These are phyloP conservation scores for Rhagium mordax DNA, from an alignment of 2,888 invertebrate species.

Conservation along the genomic window DNA sequence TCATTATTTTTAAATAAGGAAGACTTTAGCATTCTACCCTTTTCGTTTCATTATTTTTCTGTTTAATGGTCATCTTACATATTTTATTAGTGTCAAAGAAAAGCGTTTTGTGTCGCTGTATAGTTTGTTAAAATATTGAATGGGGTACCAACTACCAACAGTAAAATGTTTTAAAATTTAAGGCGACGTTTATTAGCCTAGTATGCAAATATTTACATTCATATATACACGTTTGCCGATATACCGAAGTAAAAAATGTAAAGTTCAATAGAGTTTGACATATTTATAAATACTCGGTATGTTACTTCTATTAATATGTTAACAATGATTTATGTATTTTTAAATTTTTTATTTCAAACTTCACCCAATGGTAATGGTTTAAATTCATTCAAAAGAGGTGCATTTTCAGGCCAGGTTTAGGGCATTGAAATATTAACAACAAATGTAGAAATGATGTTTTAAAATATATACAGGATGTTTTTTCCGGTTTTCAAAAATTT, in stretches of 20 bases:
- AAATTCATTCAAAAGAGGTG: not conserved
- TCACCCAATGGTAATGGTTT: not conserved
- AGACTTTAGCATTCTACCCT: too few relatives aligned
- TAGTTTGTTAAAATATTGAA: conserved; percentile 11
- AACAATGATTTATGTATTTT: conserved; percentile 16
- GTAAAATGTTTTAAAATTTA: conserved; percentile 11
- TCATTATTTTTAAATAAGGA: too few relatives aligned
- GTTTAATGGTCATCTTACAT: too few relatives aligned
- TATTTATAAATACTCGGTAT: conserved; percentile 18
- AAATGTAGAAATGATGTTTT: too few relatives aligned
- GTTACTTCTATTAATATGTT: conserved; percentile 25
- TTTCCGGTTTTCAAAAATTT: too few relatives aligned
- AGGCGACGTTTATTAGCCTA: conserved; percentile 16
- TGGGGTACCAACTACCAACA: not conserved
- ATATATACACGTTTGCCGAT: not conserved
- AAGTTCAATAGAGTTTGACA: conserved; percentile 20
- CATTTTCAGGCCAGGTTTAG: too few relatives aligned
- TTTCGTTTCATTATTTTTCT: too few relatives aligned
- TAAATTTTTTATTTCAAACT: not conserved
- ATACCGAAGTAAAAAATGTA: conserved; percentile 9
- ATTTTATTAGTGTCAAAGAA: too few relatives aligned
- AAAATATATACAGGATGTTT: too few relatives aligned
- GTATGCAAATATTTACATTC: conserved; percentile 28
- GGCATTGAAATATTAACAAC: too few relatives aligned
- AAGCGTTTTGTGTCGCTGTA: too few relatives aligned